These are phyloP conservation scores for Hydropsyche betteni DNA, from an alignment of 2,888 invertebrate genomes.

Conservation along the genomic window DNA sequence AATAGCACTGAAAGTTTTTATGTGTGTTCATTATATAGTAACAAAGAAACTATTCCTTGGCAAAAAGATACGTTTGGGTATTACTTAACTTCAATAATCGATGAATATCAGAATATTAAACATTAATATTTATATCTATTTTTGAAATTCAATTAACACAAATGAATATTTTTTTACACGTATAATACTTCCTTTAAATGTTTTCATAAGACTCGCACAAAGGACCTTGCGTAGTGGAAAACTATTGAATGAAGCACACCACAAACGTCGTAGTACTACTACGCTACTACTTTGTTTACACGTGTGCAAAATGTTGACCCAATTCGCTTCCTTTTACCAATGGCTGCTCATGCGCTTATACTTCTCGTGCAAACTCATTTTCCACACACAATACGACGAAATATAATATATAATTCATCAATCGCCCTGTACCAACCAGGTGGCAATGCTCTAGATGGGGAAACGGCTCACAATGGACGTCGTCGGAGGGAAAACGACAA, in stretches of 20 bases:
- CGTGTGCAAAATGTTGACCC: conserved; percentile 22
- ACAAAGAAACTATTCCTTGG: too few relatives aligned
- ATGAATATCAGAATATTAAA: too few relatives aligned
- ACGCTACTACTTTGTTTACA: conserved; percentile 11
- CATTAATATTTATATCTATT: too few relatives aligned
- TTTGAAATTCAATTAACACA: too few relatives aligned
- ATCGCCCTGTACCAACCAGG: conserved; percentile 20
- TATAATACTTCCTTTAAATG: background rate
- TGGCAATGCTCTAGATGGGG: conserved; percentile 25
- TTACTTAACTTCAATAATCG: too few relatives aligned
- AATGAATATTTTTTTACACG: background rate
- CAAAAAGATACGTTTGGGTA: too few relatives aligned
- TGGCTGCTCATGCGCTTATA: background rate
- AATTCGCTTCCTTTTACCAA: conserved; percentile 11
- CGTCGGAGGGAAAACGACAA: conserved; percentile 4
- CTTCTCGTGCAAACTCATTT: background rate
- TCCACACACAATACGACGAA: background rate
- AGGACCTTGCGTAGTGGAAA: background rate
- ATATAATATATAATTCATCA: conserved; percentile 13
- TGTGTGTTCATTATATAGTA: too few relatives aligned
- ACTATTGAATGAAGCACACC: background rate
- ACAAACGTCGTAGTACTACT: background rate
- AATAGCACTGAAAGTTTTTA: too few relatives aligned
- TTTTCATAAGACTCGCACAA: conserved; percentile 2
- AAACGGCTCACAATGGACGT: conserved; percentile 26